A percentile compares a stretch with the other conserved stretches of the same genome.
phyloP scores from a whole-genome alignment of 2,797 vertebrate genomes.

The Parotocinclus haroldoi region DNA sequence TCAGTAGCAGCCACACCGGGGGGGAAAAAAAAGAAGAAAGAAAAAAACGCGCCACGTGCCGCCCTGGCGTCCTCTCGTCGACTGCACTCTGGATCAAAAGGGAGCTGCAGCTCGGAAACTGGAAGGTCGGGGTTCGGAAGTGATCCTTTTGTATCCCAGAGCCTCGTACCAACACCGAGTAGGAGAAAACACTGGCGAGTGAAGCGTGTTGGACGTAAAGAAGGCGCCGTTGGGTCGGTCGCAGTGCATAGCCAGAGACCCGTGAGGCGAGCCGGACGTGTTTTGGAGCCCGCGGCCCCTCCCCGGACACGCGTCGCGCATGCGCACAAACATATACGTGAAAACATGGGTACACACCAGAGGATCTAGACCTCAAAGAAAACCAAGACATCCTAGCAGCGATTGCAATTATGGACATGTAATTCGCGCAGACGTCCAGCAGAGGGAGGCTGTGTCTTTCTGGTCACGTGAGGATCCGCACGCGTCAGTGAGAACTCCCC shows the following conservation, averaged over 20 bases:
- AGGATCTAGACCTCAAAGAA: conserved; percentile 16
- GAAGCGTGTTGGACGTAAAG: conserved; percentile 47
- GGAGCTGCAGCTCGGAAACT: conserved; percentile 31
- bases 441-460: conserved; percentile 29
- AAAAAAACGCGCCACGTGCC: neutral
- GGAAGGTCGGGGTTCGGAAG: too few relatives aligned
- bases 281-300: neutral
- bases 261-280: conserved; percentile 49
- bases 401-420: conserved; percentile 22
- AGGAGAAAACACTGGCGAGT: conserved; percentile 37
- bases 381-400: conserved; percentile 31
- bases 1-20: conserved; percentile 70
- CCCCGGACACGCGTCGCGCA: conserved; percentile 38
- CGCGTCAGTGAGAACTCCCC: too few relatives aligned
- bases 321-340: conserved; percentile 33
- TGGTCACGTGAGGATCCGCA: conserved; percentile 8
- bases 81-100: neutral
- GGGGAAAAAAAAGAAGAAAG: too few relatives aligned
- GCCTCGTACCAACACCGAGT: conserved; percentile 44
- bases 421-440: conserved; percentile 34
- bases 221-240: conserved; percentile 63
- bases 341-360: conserved; percentile 2
- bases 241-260: conserved; percentile 72
- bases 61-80: conserved; percentile 10
- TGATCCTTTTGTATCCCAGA: neutral